These are phyloP conservation scores for Petromus typicus DNA, from an alignment of 2,113 vertebrate genomes.

Conservation along the genomic window DNA sequence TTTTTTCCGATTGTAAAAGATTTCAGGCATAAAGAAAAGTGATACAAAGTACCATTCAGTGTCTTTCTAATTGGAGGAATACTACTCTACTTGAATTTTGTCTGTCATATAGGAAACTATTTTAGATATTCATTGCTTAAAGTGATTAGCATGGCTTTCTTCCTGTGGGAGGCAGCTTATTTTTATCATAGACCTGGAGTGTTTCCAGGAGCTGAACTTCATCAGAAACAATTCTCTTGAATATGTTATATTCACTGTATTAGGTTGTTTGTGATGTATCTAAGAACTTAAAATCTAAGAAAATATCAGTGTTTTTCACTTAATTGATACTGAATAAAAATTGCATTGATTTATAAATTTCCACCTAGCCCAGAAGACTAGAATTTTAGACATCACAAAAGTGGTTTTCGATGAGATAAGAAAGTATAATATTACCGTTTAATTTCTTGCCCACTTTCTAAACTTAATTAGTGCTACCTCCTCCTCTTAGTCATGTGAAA, in stretches of 20 bases:
- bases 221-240: neutral
- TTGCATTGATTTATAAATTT: slow-evolving; percentile 21
- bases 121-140: neutral
- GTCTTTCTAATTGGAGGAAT: slow-evolving; percentile 21
- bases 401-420: neutral
- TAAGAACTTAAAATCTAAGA: slow-evolving; percentile 11
- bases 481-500: neutral
- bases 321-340: slow-evolving; percentile 3
- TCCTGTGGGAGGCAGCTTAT: neutral
- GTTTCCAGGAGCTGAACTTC: neutral
- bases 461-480: neutral
- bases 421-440: neutral
- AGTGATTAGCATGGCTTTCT: neutral
- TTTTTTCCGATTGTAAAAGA: neutral
- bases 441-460: neutral
- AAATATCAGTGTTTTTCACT: slow-evolving; percentile 34
- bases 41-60: slow-evolving; percentile 27
- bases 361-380: neutral
- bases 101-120: neutral
- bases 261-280: slow-evolving; percentile 17
- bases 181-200: neutral
- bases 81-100: slow-evolving; percentile 28
- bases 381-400: neutral
- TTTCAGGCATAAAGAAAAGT: slow-evolving; percentile 1
- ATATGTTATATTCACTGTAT: neutral